Evolutionary conservation across 2,113 vertebrate genomes (phyloP), one percentile per base, ranked within the genome.

Genomic region (Bubo blakistoni): DNA sequence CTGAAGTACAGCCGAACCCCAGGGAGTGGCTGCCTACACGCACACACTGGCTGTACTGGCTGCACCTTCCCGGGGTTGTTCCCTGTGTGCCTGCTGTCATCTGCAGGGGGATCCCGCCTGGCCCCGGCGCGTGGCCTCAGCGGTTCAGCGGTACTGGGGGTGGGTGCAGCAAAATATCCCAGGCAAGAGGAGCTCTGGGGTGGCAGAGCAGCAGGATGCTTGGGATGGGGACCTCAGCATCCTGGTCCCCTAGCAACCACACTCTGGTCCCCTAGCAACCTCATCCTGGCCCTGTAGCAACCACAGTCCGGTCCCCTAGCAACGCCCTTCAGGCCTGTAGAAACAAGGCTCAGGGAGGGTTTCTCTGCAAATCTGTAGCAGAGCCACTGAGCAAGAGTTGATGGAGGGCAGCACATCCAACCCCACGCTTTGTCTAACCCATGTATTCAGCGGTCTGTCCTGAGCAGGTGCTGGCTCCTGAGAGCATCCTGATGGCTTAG

Each of bases 121-220:
- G 7, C 51, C 55, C 62, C 0, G 2, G 19, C 1, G 2, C 24
- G 2, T 2, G 0, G 20, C 24, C 18, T 30, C 34, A 20, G 32
- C 66, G 34, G 40, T 49, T 42, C 34, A 2, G 25, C 3, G 1
- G 38, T 1, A 2, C 65, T 32, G 59, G 34, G 34, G 25, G 59
- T 3, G 8, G 11, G 20, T 16, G 17, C 59, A 61, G 67, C 11
- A 19, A 81, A 78, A 72, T 11, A 51, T 1, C 57, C 26, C 2
- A 2, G 46, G 32, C 51, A 51, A 27, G 57, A 58, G n/a, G 10
- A 62, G 47, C 63, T 84, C 16, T 4, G 29, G 26, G 62, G 12
- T 6, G 16, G 21, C 81, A 72, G 51, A 93, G 51, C 73, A 66
- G 49, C 70, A 21, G 61, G 36, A 51, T 30, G 44, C 52, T 81